Percentiles rank a stretch among this genome's conserved stretches.
Conservation (phyloP, 2,888 invertebrate genomes). For the Spodoptera picta region DNA sequence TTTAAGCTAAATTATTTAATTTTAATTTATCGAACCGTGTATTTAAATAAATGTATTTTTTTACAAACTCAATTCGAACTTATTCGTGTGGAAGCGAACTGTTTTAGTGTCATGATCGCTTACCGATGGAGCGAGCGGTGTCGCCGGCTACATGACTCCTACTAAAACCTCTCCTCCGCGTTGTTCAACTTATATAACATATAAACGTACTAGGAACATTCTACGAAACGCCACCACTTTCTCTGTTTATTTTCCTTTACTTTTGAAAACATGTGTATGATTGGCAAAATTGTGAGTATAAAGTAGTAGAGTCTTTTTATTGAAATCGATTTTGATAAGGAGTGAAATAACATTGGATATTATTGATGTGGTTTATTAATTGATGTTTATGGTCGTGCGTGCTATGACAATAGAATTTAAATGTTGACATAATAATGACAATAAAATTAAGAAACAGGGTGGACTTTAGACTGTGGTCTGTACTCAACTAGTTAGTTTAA, state of each 20-base stretch:
- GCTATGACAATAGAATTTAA: too few relatives aligned
- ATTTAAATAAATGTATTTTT: background rate
- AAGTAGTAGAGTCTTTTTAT: too few relatives aligned
- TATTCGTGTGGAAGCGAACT: slow-evolving; percentile 24
- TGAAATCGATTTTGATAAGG: too few relatives aligned
- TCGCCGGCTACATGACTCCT: slow-evolving; percentile 58
- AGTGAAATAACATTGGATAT: too few relatives aligned
- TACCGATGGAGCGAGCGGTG: slow-evolving; percentile 55
- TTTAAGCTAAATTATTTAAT: background rate
- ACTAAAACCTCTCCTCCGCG: slow-evolving; percentile 55
- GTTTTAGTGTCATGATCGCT: slow-evolving; percentile 36
- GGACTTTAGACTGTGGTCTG: too few relatives aligned
- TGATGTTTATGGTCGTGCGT: too few relatives aligned
- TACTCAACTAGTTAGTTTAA: too few relatives aligned
- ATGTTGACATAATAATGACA: too few relatives aligned
- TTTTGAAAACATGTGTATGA: background rate
- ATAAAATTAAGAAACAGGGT: too few relatives aligned
- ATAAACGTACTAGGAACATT: slow-evolving; percentile 22
- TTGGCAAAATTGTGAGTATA: too few relatives aligned
- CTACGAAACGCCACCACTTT: slow-evolving; percentile 8
- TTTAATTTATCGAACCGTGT: slow-evolving; percentile 4
- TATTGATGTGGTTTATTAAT: too few relatives aligned
- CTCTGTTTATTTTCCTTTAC: slow-evolving; percentile 8
- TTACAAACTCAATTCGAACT: slow-evolving; percentile 16
- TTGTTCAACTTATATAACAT: slow-evolving; percentile 40